A percentile compares a stretch with the other conserved stretches of the same genome.
Conservation (phyloP, 2,113 vertebrate species). For the Scytalopus superciliaris region DNA sequence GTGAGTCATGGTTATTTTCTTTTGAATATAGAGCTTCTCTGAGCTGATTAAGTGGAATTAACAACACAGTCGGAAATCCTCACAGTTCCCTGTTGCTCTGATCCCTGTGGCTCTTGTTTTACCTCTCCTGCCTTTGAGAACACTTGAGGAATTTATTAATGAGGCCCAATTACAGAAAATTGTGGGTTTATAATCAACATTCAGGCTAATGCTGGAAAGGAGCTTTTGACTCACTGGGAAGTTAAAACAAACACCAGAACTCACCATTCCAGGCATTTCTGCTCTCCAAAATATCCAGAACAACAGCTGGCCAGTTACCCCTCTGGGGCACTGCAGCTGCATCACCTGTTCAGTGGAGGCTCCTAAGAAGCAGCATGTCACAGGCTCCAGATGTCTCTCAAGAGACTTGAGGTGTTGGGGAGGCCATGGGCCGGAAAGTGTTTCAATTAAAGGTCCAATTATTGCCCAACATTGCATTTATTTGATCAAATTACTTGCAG, state of each 20-base stretch:
- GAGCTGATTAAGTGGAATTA: slow-evolving; percentile 75
- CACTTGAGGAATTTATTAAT: slow-evolving; percentile 77
- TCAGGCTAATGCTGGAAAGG: neutral
- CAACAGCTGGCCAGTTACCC: neutral
- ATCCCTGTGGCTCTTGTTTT: slow-evolving; percentile 59
- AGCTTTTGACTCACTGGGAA: slow-evolving; percentile 2
- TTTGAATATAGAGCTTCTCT: slow-evolving; percentile 57
- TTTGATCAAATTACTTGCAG: neutral
- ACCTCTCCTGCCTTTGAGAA: slow-evolving; percentile 58
- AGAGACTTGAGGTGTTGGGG: fast-evolving
- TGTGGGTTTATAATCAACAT: slow-evolving; percentile 62
- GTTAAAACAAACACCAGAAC: slow-evolving; percentile 5
- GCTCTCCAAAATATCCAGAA: neutral
- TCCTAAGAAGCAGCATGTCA: fast-evolving
- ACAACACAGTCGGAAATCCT: slow-evolving; percentile 38
- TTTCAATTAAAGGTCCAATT: neutral
- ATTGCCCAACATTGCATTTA: neutral
- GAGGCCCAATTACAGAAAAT: slow-evolving; percentile 71
- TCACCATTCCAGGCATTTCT: neutral
- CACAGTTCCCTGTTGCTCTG: slow-evolving; percentile 58
- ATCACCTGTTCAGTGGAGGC: neutral
- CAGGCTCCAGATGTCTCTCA: neutral
- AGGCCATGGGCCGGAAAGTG: neutral
- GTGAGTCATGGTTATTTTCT: slow-evolving; percentile 35
- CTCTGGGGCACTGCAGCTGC: neutral